Conservation (phyloP, 2,797 vertebrate genomes). For the Poeciliopsis gracilis region DNA sequence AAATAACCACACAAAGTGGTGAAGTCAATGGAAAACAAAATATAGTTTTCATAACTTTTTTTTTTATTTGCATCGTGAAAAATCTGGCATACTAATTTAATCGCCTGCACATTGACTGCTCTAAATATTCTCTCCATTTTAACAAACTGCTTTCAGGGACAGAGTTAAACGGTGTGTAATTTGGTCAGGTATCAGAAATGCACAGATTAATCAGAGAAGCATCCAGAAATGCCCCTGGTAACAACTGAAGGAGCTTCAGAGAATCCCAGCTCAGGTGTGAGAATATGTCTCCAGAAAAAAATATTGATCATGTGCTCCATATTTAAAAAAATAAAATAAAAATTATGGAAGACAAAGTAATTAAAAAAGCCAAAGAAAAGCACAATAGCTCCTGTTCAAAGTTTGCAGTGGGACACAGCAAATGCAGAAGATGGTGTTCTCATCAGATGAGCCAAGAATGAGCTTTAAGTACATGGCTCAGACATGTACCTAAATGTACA, state of each 20-base stretch:
- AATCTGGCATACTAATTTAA: neutral
- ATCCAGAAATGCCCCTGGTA: neutral
- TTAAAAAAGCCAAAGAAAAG: neutral
- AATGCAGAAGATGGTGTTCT: neutral
- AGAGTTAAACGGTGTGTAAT: neutral
- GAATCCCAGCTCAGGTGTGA: neutral
- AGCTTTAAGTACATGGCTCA: neutral
- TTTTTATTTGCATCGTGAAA: neutral
- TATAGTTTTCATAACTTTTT: neutral
- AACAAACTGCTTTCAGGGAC: neutral
- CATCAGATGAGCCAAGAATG: neutral
- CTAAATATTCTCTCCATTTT: neutral
- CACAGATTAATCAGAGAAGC: neutral
- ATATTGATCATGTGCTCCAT: neutral
- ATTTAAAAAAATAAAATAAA: no score
- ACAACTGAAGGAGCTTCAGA: neutral
- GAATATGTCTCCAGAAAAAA: neutral
- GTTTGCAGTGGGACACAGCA: neutral
- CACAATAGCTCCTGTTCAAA: neutral
- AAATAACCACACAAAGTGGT: neutral
- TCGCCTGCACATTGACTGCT: no score
- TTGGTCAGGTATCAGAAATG: neutral
- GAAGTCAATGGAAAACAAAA: neutral
- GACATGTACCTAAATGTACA: no score
- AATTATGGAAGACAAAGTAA: neutral